Evolutionary conservation across 2,888 invertebrate genomes (phyloP).

Genomic region (Cataglyphis albicans): DNA sequence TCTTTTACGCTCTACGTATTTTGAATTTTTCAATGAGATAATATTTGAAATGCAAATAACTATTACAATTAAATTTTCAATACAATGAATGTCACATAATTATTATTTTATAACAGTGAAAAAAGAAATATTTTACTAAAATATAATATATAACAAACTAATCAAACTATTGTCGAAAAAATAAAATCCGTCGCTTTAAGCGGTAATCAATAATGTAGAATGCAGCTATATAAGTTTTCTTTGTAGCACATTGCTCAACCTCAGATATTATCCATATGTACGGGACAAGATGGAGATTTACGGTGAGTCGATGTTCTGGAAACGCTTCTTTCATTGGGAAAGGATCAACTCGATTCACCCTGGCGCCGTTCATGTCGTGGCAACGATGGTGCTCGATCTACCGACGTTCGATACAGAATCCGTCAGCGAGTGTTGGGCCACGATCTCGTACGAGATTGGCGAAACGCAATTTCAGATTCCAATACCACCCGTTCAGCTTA

Average conservation of each 20-base stretch:
- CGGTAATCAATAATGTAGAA: background rate
- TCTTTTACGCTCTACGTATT: background rate
- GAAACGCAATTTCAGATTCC: slow-evolving; percentile 78
- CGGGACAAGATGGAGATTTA: slow-evolving; percentile 62
- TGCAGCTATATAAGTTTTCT: background rate
- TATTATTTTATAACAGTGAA: background rate
- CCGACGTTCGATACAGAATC: slow-evolving; percentile 76
- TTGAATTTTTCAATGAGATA: background rate
- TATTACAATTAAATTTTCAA: background rate
- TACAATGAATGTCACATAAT: background rate
- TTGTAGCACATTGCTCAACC: slow-evolving; percentile 76
- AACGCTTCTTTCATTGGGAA: slow-evolving; percentile 70
- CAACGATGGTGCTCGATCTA: slow-evolving; percentile 78
- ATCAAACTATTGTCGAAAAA: background rate
- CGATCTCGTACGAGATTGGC: slow-evolving; percentile 76
- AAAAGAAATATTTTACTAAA: slow-evolving; percentile 1
- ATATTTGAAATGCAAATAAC: background rate
- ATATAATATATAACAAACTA: background rate
- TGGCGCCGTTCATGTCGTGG: slow-evolving; percentile 65
- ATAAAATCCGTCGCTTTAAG: background rate
- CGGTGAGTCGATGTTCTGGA: slow-evolving; percentile 80
- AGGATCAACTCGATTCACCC: slow-evolving; percentile 69
- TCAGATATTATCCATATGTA: slow-evolving; percentile 71
- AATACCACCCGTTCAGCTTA: slow-evolving; percentile 71
- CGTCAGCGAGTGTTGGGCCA: slow-evolving; percentile 73